Percentiles rank a stretch among this genome's conserved stretches.
Evolutionary conservation across 1,140 invertebrate species (phyloP).

Genomic region (Lordiphosa mommai): DNA sequence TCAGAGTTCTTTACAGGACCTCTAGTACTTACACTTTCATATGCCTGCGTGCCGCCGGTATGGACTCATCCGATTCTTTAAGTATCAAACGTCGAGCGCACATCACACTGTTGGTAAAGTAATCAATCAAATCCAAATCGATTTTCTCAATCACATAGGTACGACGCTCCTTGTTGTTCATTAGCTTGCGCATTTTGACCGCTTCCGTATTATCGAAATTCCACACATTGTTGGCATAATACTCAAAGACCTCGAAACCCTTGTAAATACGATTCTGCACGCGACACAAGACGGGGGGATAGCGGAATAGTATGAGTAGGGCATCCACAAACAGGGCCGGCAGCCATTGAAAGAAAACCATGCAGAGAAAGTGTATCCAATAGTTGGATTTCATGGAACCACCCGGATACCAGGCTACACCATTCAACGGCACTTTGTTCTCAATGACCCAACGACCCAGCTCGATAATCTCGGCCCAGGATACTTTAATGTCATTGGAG

Average conservation of each 20-base stretch:
- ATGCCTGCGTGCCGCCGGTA: constrained; percentile 89
- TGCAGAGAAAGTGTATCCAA: constrained; percentile 88
- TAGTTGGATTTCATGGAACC: constrained; percentile 92
- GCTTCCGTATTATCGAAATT: constrained; percentile 86
- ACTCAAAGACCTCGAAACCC: constrained; percentile 92
- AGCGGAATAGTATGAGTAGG: constrained; percentile 86
- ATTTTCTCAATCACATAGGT: constrained; percentile 87
- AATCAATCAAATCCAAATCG: constrained; percentile 85
- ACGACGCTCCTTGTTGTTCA: constrained; percentile 84
- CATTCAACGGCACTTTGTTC: constrained; percentile 87
- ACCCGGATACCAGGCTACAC: constrained; percentile 92
- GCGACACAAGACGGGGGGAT: constrained; percentile 89
- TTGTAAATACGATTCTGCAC: constrained; percentile 89
- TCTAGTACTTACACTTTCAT: constrained; percentile 88
- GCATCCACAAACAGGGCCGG: constrained; percentile 91
- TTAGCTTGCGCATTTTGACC: constrained; percentile 80
- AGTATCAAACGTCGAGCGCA: constrained; percentile 88
- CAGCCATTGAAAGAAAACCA: constrained; percentile 90
- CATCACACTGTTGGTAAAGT: constrained; percentile 87
- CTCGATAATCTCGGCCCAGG: constrained; percentile 91
- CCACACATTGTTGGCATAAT: constrained; percentile 92
- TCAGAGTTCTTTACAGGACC: no score
- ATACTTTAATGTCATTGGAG: constrained; percentile 89
- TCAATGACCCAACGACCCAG: constrained; percentile 89
- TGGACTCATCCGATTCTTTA: constrained; percentile 90